Evolutionary conservation across 2,113 vertebrate species (phyloP), one percentile per base, ranked within the genome.

Genomic region (Pyrgilauda ruficollis): DNA sequence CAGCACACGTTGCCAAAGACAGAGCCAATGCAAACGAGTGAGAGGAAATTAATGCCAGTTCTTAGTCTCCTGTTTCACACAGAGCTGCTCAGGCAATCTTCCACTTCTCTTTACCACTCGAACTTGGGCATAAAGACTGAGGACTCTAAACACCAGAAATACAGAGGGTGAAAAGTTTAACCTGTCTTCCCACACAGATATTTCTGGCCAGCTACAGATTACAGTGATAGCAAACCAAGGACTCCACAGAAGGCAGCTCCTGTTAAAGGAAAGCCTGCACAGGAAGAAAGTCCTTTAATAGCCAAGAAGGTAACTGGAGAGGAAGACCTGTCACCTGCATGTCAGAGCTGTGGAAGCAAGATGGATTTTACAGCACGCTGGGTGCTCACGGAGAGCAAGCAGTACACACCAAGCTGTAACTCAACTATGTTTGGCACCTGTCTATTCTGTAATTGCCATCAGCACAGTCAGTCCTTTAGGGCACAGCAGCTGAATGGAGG

Each of bases 11-110:
- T 66, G 62, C 52, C 82, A 56, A 81, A 46, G 86, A n/a, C 8
- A 3, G 68, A 78, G 89, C 89, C 89, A 94, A 84, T 58, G 87
- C 82, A 95, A 94, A 93, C 24, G 49, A 92, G 63, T 0, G 2
- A 86, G 47, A 75, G 81, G 86, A 97, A 97, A 94, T 75, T 69
- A 93, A 95, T 81, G 67, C 93, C 91, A 74, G 55, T 37, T 55
- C 91, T 84, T 8, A 30, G 56, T 73, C 73, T 93, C 69, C 44
- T 35, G 47, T 95, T 95, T 84, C 92, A 89, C 78, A 84, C 41
- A 61, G 62, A 56, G 80, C 44, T 89, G 55, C 69, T 87, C 41
- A 59, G 52, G 52, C 80, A 37, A 35, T 30, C 53, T 52, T 63
- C 87, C 26, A 41, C 68, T 86, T 47, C 64, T 72, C 90, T 46